Evolutionary conservation across 2,888 invertebrate genomes (phyloP), one percentile per base, ranked within the genome.

Genomic region (Chrysodeixis includens): DNA sequence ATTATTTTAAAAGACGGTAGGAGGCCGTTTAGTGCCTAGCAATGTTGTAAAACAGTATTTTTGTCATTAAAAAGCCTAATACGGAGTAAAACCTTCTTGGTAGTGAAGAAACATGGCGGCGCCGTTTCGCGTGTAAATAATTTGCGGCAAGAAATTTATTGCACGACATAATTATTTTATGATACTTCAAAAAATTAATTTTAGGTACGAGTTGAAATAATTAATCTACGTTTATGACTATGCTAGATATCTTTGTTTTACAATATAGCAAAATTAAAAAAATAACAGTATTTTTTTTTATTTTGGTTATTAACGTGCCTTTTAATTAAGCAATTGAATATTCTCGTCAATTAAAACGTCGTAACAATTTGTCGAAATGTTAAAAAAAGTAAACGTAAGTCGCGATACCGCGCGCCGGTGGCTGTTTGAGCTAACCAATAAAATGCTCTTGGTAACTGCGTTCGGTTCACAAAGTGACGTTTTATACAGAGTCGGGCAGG

Each of bases 401-500:
- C 49, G 64, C 66, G 66, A 62, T 74, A 79, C 74, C 74, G 75
- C 71, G 70, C 71, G 63, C 71, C 74, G 70, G 76, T 72, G 71
- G 79, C 66, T 72, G 76, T 46, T 74, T 76, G 56, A 78, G 85
- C 83, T 84, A 81, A 85, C 85, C 91, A 92, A 88, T 93, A 92
- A 93, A 93, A 83, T 83, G 86, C 78, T 79, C 84, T 85, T 88
- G 83, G 87, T 90, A 83, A 92, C 87, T 88, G 90, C 90, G 85
- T 85, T 85, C 84, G 83, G 82, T 84, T 86, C 86, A 86, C 88
- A 88, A 87, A 89, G 91, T 90, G 93, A 94, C 93, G 91, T 92
- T 90, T 84, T 90, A 89, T 89, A 89, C 88, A 84, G 85, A 87
- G 79, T 80, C 87, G 84, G 85, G 89, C 93, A 94, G 94, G 94